phyloP scores from a whole-genome alignment of 2,888 invertebrate species.

The Drosophila birchii region DNA sequence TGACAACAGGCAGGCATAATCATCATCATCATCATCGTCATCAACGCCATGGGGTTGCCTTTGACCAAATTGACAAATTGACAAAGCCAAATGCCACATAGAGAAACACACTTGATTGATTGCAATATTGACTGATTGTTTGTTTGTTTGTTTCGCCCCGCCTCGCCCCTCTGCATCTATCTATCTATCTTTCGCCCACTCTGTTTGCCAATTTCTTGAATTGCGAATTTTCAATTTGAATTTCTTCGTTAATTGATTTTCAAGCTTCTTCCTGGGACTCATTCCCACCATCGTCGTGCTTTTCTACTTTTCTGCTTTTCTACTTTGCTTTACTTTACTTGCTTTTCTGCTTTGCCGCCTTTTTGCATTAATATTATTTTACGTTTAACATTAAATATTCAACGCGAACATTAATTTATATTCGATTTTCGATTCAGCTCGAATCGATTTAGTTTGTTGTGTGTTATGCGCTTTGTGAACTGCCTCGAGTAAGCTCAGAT shows the following conservation, averaged over 20 bases:
- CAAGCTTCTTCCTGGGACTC: slow-evolving; percentile 26
- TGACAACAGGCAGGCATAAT: neutral
- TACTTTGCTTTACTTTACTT: neutral
- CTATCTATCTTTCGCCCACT: slow-evolving; percentile 9
- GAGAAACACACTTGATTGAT: slow-evolving; percentile 70
- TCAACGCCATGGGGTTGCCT: slow-evolving; percentile 14
- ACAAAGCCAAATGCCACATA: slow-evolving; percentile 51
- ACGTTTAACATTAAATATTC: slow-evolving; percentile 49
- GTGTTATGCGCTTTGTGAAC: slow-evolving; percentile 3
- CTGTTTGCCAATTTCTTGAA: slow-evolving; percentile 31
- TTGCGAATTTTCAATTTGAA: slow-evolving; percentile 47
- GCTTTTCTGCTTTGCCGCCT: slow-evolving; percentile 20
- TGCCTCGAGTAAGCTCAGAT: slow-evolving; percentile 64
- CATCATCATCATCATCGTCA: neutral
- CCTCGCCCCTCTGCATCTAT: neutral
- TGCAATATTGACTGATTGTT: slow-evolving; percentile 72
- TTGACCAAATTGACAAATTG: slow-evolving; percentile 49
- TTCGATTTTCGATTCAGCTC: slow-evolving; percentile 32
- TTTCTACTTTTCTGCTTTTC: neutral
- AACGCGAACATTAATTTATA: slow-evolving; percentile 45
- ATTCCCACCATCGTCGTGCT: neutral
- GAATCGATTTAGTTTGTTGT: slow-evolving; percentile 35
- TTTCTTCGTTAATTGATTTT: slow-evolving; percentile 40
- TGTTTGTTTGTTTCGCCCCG: slow-evolving; percentile 20
- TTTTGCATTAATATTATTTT: slow-evolving; percentile 23